Base-by-base conservation (phyloP, 2,797 vertebrate genomes). In the Streptopelia turtur region DNA sequence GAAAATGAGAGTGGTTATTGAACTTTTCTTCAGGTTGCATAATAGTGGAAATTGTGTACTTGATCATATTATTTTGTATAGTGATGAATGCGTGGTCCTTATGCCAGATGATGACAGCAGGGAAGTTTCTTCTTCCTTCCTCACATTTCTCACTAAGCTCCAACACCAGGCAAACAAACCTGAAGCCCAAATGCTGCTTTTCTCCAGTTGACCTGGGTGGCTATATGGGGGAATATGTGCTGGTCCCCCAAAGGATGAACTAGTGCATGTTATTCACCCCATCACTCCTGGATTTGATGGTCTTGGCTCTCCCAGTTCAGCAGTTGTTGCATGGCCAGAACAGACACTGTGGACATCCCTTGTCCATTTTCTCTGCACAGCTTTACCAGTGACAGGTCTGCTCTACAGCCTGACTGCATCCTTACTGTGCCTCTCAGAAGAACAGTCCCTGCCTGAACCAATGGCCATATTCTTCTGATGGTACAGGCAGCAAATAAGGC, bases 381-480 rank as follows among this genome's bases (percentile, higher is more conserved):
- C 5, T 71, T 64, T 30, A 23, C 3, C 21, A 22, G 30, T 14
- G 41, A 5, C 31, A 23, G 14, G 18, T 8, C 39, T 80, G 31
- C 21, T 50, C 35, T 37, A 9, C 5, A 43, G 35, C 4, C 49
- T 5, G 10, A 21, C 52, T 79, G 47, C 53, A 86, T 30, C 35
- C 39, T 23, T 5, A 0, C 21, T 47, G n/a, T 9, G 9, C 7
- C 20, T 23, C 39, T 21, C 0, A 0, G 20, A 18, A 66, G 61
- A 80, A 8, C 4, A 83, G 3, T 3, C 27, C 21, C 61, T 69
- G 21, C 14, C 60, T 56, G 27, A 52, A 66, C 28, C 13, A 60
- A 61, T 6, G 13, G 33, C 52, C 43, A 6, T 37, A 27, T 33
- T 56, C 31, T 83, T 74, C 33, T 77, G 28, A 27, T 74, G 60